Percentiles rank a stretch among this genome's conserved stretches.
Evolutionary conservation across 2,113 vertebrate species (phyloP).

Genomic region (Rana temporaria): DNA sequence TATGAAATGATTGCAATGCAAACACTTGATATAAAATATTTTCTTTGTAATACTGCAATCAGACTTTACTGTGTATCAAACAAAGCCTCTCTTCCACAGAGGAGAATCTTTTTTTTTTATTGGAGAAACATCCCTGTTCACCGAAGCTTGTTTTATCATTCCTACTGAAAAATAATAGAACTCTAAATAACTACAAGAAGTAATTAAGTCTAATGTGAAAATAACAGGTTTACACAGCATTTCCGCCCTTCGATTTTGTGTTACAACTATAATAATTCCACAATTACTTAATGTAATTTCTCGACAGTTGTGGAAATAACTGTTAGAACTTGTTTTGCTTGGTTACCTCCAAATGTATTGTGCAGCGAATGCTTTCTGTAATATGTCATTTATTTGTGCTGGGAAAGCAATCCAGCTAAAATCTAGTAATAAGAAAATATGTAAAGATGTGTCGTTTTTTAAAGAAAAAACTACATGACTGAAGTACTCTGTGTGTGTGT

Average conservation of each 20-base stretch:
- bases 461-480: too few relatives aligned
- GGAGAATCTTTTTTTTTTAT: not conserved
- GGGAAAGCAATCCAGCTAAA: not conserved
- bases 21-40: not conserved
- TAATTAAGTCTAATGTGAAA: constrained; percentile 38
- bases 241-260: not conserved
- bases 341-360: constrained; percentile 7
- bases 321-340: constrained; percentile 1
- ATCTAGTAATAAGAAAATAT: not conserved
- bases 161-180: not conserved
- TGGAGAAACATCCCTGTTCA: not conserved
- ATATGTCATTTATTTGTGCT: constrained; percentile 6
- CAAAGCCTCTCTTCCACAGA: not conserved
- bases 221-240: constrained; percentile 23
- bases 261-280: not conserved
- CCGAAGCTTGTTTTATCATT: constrained; percentile 3
- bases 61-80: not conserved
- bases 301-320: constrained; percentile 4
- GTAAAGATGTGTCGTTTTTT: too few relatives aligned
- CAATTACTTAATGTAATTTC: not conserved
- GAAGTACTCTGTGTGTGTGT: too few relatives aligned
- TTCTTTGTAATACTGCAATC: not conserved
- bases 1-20: not conserved
- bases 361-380: not conserved
- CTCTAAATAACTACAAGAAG: constrained; percentile 8